phyloP scores from a whole-genome alignment of 1,140 invertebrate species.

The Drosophila melanica region DNA sequence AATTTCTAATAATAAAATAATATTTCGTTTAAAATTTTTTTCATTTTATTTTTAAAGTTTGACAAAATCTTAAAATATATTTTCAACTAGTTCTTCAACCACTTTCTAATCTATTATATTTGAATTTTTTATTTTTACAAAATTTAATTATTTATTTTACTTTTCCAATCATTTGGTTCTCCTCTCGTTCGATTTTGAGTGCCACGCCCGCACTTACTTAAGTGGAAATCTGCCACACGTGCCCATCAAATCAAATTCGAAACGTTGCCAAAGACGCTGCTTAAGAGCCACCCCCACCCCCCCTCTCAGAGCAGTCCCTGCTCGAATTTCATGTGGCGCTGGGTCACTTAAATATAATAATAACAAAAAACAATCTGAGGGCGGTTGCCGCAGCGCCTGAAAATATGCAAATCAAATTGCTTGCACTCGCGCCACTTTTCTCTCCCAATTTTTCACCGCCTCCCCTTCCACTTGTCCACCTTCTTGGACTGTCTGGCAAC shows the following conservation, averaged over 20 bases:
- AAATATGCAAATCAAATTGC: conserved; percentile 44
- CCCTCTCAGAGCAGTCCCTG: background rate
- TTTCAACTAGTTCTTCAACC: no score
- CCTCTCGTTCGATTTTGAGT: background rate
- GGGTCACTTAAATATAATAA: conserved; percentile 37
- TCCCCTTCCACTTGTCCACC: no score
- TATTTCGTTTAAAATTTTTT: no score
- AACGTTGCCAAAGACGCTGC: conserved; percentile 14
- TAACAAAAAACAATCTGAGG: conserved; percentile 11
- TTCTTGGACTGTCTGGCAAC: background rate
- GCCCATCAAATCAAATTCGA: conserved; percentile 54
- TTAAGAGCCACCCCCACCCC: conserved; percentile 4
- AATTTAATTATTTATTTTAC: conserved; percentile 1
- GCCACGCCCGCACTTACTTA: conserved; percentile 34
- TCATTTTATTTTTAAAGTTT: background rate
- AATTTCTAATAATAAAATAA: no score
- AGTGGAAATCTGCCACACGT: conserved; percentile 48
- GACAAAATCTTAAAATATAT: background rate
- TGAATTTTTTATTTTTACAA: background rate
- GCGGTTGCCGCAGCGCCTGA: background rate
- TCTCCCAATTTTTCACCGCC: background rate
- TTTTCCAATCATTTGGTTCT: background rate
- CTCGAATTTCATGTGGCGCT: conserved; percentile 18
- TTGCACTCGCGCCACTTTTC: background rate
- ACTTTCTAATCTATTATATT: no score